A percentile compares a stretch with the other conserved stretches of the same genome.
Evolutionary conservation across 2,888 invertebrate species (phyloP).

Genomic region (Volucella zonaria): DNA sequence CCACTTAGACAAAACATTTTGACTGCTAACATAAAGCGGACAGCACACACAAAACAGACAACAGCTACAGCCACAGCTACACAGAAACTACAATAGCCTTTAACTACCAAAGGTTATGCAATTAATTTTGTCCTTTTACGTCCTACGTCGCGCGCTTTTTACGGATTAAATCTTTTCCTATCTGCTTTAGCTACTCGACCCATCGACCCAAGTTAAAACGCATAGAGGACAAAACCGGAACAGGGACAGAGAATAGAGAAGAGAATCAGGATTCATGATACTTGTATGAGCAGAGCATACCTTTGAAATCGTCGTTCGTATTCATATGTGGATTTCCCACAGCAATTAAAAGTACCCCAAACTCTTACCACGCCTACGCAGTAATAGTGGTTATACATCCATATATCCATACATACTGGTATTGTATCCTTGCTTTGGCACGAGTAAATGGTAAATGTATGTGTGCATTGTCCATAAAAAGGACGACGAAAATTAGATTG

Average conservation of each 20-base stretch:
- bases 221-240: constrained; percentile 8
- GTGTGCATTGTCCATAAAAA: constrained; percentile 36
- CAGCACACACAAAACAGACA: constrained; percentile 61
- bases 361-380: constrained; percentile 68
- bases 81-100: constrained; percentile 46
- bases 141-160: constrained; percentile 67
- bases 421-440: constrained; percentile 34
- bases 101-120: constrained; percentile 71
- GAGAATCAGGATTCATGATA: too few species aligned
- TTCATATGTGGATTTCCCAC: constrained; percentile 82
- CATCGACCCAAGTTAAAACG: constrained; percentile 5
- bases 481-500: constrained; percentile 60
- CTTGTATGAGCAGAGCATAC: constrained; percentile 21
- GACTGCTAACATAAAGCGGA: constrained; percentile 49
- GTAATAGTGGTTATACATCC: constrained; percentile 42
- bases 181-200: background rate
- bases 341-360: constrained; percentile 81
- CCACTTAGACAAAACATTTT: constrained; percentile 31
- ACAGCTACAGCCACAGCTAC: constrained; percentile 29
- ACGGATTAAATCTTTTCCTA: constrained; percentile 65
- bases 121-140: constrained; percentile 69
- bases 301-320: constrained; percentile 57
- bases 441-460: background rate
- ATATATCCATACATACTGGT: constrained; percentile 42
- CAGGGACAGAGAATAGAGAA: too few species aligned